Conservation (phyloP, 2,888 invertebrate genomes). For the Chalcis sispes region DNA sequence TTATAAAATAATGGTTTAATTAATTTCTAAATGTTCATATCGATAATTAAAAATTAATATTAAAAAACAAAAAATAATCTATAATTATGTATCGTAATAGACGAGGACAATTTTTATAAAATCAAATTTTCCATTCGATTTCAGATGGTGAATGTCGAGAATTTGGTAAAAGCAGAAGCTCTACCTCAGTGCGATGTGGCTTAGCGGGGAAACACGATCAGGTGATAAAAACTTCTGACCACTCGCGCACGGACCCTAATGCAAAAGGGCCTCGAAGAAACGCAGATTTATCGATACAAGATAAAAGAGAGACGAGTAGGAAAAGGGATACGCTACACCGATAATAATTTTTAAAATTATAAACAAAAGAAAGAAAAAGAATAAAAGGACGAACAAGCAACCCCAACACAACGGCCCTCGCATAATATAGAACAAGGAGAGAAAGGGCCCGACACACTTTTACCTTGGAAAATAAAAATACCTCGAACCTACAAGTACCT, state of each 20-base stretch:
- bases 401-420: neutral
- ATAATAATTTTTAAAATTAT: constrained; percentile 38
- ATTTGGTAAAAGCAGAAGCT: constrained; percentile 64
- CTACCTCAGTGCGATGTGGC: constrained; percentile 70
- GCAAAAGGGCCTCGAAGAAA: constrained; percentile 60
- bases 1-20: too few species aligned
- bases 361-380: constrained; percentile 1
- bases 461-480: constrained; percentile 74
- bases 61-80: neutral
- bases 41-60: too few species aligned
- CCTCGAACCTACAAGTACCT: constrained; percentile 75
- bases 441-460: constrained; percentile 35
- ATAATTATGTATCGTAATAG: neutral
- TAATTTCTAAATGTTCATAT: too few species aligned
- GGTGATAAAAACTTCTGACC: constrained; percentile 75
- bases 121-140: constrained; percentile 52
- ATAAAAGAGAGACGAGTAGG: constrained; percentile 46
- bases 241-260: constrained; percentile 66
- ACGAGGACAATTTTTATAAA: too few species aligned
- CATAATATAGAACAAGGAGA: neutral
- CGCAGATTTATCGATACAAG: constrained; percentile 17
- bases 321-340: constrained; percentile 45
- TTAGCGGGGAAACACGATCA: constrained; percentile 73
- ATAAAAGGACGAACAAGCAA: neutral
- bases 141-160: constrained; percentile 71